phyloP scores from a whole-genome alignment of 2,888 invertebrate genomes.

The Drosophila trichaetosa region DNA sequence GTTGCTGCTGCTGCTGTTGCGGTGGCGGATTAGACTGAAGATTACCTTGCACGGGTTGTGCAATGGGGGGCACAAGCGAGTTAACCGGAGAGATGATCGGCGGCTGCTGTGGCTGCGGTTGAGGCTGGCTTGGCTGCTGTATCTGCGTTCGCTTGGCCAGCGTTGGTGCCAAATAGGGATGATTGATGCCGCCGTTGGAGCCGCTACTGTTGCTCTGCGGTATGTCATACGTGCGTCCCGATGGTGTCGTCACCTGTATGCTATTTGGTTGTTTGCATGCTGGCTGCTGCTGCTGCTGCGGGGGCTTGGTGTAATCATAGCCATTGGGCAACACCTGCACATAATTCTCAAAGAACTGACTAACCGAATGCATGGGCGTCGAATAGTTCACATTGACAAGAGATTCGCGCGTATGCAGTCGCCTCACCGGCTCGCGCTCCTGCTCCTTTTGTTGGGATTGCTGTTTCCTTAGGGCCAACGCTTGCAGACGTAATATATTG shows the following conservation, averaged over 20 bases:
- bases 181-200: conserved; percentile 62
- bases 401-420: conserved; percentile 63
- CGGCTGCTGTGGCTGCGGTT: conserved; percentile 35
- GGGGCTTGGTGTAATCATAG: conserved; percentile 74
- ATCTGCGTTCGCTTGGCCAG: conserved; percentile 73
- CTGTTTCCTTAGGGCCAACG: conserved; percentile 37
- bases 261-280: conserved; percentile 62
- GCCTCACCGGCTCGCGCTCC: conserved; percentile 33
- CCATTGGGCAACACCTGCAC: conserved; percentile 72
- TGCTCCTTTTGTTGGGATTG: conserved; percentile 17
- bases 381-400: conserved; percentile 76
- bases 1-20: conserved; percentile 38
- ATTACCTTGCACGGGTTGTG: conserved; percentile 34
- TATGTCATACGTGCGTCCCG: conserved; percentile 81
- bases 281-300: conserved; percentile 47
- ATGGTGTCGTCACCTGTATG: conserved; percentile 77
- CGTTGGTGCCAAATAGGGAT: conserved; percentile 83
- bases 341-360: conserved; percentile 78
- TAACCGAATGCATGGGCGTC: conserved; percentile 73
- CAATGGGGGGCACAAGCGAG: conserved; percentile 60
- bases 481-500: conserved; percentile 69
- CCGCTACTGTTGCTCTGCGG: conserved; percentile 78
- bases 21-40: conserved; percentile 35
- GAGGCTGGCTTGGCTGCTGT: conserved; percentile 43
- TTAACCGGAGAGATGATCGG: conserved; percentile 61